Base-by-base conservation (phyloP, 2,797 vertebrate genomes). In the Epinephelus awoara region DNA sequence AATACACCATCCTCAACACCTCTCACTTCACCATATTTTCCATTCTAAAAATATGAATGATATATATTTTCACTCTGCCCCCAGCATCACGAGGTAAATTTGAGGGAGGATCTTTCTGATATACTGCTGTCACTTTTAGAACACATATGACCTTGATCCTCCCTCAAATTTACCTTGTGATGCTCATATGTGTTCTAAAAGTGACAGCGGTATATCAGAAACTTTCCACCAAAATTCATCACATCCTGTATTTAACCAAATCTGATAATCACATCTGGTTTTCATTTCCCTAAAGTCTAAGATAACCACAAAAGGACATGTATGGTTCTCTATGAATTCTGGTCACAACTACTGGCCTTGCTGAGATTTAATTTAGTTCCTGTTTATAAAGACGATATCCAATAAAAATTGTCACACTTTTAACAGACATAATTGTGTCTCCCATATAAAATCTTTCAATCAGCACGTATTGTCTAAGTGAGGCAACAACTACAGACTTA, bases 201-300 rank as follows among this genome's bases (percentile, higher is more conserved):
- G 3, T 1, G 5, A 57, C 13, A 38, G 25, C 0, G 2, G 15
- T 5, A 46, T 72, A 51, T 25, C 11, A 7, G 1, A 67, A 87
- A 77, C 21, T 85, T 88, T 72, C 72, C 78, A 13, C 1, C 29
- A 0, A 51, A 15, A 14, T 5, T 18, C 2, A 40, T 71, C 79
- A 80, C 71, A 61, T 82, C 3, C 72, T 0, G 8, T 29, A 5
- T 58, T 61, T 57, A 54, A 56, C 21, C 5, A 76, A n/a, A 54
- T 14, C 1, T 58, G 2, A 38, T 14, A 6, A 29, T 42, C 12
- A 47, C 27, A 42, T 56, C 8, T 57, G 5, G 1, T 80, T 79
- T 62, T 9, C 7, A 44, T 29, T 82, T 59, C 66, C 6, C 0
- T 55, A 10, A 1, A 42, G 51, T 57, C 1, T 5, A 62, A 23